phyloP scores from a whole-genome alignment of 1,140 invertebrate species.

The Drosophila grimshawi region DNA sequence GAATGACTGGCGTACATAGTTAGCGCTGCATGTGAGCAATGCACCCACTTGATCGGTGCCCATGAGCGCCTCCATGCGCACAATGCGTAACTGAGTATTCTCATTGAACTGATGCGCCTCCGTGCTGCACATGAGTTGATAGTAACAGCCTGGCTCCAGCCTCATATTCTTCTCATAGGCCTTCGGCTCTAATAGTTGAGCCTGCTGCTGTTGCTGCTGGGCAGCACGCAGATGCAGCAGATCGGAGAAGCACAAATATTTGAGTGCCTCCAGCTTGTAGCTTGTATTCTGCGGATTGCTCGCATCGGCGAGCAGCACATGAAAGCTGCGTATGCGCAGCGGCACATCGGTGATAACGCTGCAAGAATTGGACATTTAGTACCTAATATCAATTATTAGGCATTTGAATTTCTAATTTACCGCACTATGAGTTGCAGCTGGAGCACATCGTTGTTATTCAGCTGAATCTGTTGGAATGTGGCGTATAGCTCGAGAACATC shows the following conservation, averaged over 20 bases:
- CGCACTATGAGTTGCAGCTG: conserved; percentile 86
- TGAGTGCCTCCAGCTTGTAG: conserved; percentile 73
- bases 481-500: conserved; percentile 86
- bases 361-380: conserved; percentile 2
- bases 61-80: conserved; percentile 73
- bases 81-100: conserved; percentile 78
- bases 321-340: conserved; percentile 68
- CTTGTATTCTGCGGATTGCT: conserved; percentile 52
- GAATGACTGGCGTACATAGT: conserved; percentile 62
- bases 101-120: conserved; percentile 81
- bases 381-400: no score
- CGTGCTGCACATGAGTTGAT: conserved; percentile 70
- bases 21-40: conserved; percentile 66
- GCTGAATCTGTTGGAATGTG: conserved; percentile 85
- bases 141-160: conserved; percentile 72
- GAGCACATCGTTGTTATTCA: conserved; percentile 86
- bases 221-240: conserved; percentile 53
- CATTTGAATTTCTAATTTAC: conserved; percentile 38
- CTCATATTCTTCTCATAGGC: conserved; percentile 69
- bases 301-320: conserved; percentile 72
- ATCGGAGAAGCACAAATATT: conserved; percentile 60
- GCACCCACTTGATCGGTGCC: conserved; percentile 76
- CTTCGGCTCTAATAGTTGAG: conserved; percentile 22
- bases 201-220: conserved; percentile 23
- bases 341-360: conserved; percentile 82